A percentile compares a stretch with the other conserved stretches of the same genome.
phyloP scores from a whole-genome alignment of 2,113 vertebrate species.

The Coreoperca whiteheadi region DNA sequence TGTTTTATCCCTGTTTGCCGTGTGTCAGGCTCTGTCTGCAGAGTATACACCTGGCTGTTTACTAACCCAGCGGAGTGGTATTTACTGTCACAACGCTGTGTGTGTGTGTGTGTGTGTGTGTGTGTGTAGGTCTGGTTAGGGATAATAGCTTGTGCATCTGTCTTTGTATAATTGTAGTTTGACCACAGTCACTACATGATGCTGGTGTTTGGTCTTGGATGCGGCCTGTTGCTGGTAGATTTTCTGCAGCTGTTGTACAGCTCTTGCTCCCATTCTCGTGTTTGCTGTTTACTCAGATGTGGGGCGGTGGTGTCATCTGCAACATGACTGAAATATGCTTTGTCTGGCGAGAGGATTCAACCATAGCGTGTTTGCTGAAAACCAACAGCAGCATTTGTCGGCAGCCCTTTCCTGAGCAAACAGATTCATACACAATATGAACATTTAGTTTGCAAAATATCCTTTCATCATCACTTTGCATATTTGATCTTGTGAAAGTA shows the following conservation, averaged over 20 bases:
- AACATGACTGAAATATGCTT: slow-evolving; percentile 60
- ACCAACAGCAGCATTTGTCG: slow-evolving; percentile 32
- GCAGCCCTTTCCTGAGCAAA: slow-evolving; percentile 32
- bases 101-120: slow-evolving; percentile 43
- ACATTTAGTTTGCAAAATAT: slow-evolving; percentile 10
- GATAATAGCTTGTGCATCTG: slow-evolving; percentile 62
- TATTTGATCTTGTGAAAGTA: neutral
- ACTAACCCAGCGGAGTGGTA: slow-evolving; percentile 39
- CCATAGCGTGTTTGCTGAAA: slow-evolving; percentile 44
- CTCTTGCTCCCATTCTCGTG: slow-evolving; percentile 17
- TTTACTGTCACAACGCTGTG: slow-evolving; percentile 58
- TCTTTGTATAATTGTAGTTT: slow-evolving; percentile 67
- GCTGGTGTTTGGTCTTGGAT: slow-evolving; percentile 57
- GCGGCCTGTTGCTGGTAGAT: slow-evolving; percentile 51
- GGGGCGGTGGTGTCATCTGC: slow-evolving; percentile 60
- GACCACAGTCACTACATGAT: slow-evolving; percentile 38
- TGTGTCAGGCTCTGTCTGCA: slow-evolving; percentile 51
- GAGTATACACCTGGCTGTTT: slow-evolving; percentile 69
- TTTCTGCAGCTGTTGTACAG: slow-evolving; percentile 66
- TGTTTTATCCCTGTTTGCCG: slow-evolving; percentile 56
- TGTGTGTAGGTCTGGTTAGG: slow-evolving; percentile 46
- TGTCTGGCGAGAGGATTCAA: slow-evolving; percentile 39
- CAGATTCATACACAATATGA: slow-evolving; percentile 10
- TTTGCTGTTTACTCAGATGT: slow-evolving; percentile 77
- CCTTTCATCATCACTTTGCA: slow-evolving; percentile 11